Evolutionary conservation across 2,888 invertebrate species (phyloP), one percentile per base, ranked within the genome.

Genomic region (Amblyjoppa proteus): DNA sequence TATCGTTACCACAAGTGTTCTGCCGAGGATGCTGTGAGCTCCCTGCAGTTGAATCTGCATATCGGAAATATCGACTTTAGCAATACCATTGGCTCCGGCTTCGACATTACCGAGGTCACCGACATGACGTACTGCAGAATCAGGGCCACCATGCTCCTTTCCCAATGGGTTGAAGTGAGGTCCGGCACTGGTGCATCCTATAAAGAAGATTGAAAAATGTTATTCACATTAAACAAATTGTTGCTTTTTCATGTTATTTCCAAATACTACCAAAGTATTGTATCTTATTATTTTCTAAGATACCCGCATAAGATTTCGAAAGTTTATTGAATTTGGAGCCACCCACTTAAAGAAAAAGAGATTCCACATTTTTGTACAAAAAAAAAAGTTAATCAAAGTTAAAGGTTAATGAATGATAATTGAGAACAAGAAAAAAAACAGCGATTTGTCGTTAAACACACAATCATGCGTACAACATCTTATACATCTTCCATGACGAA

Each of bases 71-170:
- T 95, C 94, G 28, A 97, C 95, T 92, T 96, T 96, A 34, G 96
- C 96, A 0, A 96, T 95, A 0, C 97, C 97, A 88, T 95, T 95
- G 3, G 90, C 93, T 28, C 95, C 95, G 28, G 97, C 96, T 87
- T 95, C 95, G 61, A 98, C 95, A 92, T 98, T 98, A 81, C 99
- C 99, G 86, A 99, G 95, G 94, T 99, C 99, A 0, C 99, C 99
- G 68, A 97, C 96, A 94, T 99, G 99, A 85, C 99, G 96, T 4
- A 95, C 95, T 0, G 91, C 91, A 84, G 97, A 96, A 34, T 94
- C 94, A 0, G 99, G 99, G 0, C 96, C 97, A 16, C 98, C 99
- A 92, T 99, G 99, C 0, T 97, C 97, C 90, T 96, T 95, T 89
- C 96, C 96, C 70, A 94, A 89, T 0, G 99, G 99, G 95, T 99